These are phyloP conservation scores for Chesias legatella DNA, from an alignment of 2,888 invertebrate species.

Conservation along the genomic window DNA sequence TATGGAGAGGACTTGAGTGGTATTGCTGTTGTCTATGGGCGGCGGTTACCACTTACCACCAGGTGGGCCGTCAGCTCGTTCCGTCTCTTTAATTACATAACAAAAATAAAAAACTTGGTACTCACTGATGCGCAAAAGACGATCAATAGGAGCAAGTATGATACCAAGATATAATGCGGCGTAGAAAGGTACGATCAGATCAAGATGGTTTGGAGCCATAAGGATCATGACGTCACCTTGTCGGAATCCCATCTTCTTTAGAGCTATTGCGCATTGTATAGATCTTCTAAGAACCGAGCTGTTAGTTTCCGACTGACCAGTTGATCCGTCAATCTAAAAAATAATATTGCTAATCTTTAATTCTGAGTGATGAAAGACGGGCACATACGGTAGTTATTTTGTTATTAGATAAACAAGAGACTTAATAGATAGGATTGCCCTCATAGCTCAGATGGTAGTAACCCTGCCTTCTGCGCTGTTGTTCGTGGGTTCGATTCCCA, in stretches of 20 bases:
- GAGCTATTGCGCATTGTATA: constrained; percentile 51
- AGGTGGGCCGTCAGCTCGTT: too few species aligned
- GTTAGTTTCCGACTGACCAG: constrained; percentile 55
- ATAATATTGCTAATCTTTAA: not conserved
- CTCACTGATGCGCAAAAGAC: constrained; percentile 46
- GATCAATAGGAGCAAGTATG: constrained; percentile 46
- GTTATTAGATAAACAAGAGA: too few species aligned
- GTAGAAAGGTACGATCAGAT: constrained; percentile 63
- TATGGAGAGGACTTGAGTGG: too few species aligned
- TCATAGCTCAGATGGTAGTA: too few species aligned
- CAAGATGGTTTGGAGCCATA: constrained; percentile 65
- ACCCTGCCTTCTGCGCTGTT: too few species aligned
- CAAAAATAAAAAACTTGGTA: constrained; percentile 15
- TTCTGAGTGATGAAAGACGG: too few species aligned
- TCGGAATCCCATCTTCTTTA: constrained; percentile 53
- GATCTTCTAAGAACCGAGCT: constrained; percentile 46
- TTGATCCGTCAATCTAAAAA: constrained; percentile 45
- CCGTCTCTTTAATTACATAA: too few species aligned
- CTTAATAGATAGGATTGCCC: too few species aligned
- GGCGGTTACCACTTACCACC: too few species aligned
- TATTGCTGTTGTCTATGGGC: too few species aligned
- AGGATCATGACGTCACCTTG: constrained; percentile 63
- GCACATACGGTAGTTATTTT: too few species aligned
- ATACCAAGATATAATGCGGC: constrained; percentile 67
- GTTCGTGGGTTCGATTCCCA: too few species aligned